Evolutionary conservation across 2,797 vertebrate genomes (phyloP).

Genomic region (Schizopygopsis pylzovi): DNA sequence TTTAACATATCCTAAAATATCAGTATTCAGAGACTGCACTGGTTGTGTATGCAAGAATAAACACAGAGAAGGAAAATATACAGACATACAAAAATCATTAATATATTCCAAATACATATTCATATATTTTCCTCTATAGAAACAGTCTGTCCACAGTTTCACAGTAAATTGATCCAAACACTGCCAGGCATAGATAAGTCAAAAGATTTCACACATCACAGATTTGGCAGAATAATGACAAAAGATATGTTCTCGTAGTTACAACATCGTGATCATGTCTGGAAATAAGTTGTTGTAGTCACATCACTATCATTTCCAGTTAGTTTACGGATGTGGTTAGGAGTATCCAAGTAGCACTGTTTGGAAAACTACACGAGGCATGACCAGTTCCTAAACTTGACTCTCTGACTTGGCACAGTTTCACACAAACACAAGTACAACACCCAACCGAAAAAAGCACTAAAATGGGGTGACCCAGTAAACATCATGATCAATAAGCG

Average conservation of each 20-base stretch:
- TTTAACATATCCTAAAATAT: neutral
- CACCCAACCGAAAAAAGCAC: constrained; percentile 37
- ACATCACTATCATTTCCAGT: constrained; percentile 37
- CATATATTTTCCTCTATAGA: constrained; percentile 46
- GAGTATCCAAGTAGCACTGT: constrained; percentile 48
- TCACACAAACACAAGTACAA: constrained; percentile 50
- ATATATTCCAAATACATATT: constrained; percentile 53
- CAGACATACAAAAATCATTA: constrained; percentile 32
- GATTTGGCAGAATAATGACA: constrained; percentile 47
- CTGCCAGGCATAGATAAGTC: constrained; percentile 47
- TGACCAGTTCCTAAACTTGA: constrained; percentile 15
- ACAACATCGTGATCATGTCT: constrained; percentile 34
- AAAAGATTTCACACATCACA: constrained; percentile 53
- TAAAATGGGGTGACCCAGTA: constrained; percentile 45
- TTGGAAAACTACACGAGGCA: constrained; percentile 32
- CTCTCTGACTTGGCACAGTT: constrained; percentile 51
- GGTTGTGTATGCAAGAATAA: constrained; percentile 28
- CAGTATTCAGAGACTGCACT: neutral
- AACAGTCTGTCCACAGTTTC: constrained; percentile 53
- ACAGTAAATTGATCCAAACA: constrained; percentile 47
- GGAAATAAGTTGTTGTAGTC: constrained; percentile 20
- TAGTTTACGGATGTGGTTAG: constrained; percentile 20
- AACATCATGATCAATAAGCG: constrained; percentile 37
- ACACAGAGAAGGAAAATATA: constrained; percentile 39
- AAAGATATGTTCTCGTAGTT: constrained; percentile 44